Conservation (phyloP, 2,113 vertebrate species). For the Amphilophus citrinellus region DNA sequence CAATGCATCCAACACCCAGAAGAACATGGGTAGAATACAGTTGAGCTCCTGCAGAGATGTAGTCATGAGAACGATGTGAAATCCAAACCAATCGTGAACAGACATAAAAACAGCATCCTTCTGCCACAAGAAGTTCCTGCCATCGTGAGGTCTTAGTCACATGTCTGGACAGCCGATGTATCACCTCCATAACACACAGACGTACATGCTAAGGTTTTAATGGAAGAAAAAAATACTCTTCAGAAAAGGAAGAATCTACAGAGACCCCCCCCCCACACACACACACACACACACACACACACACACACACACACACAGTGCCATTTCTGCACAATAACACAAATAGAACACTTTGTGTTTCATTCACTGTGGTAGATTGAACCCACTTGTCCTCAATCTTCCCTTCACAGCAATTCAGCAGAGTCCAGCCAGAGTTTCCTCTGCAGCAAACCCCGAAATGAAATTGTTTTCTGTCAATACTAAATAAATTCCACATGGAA, state of each 20-base stretch:
- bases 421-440: slow-evolving; percentile 15
- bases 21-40: not conserved
- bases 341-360: slow-evolving; percentile 24
- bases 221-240: slow-evolving; percentile 11
- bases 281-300: too few species aligned
- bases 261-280: not conserved
- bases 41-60: not conserved
- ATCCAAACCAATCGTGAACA: not conserved
- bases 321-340: slow-evolving; percentile 28
- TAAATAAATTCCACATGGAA: slow-evolving; percentile 50
- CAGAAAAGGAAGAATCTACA: not conserved
- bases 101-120: not conserved
- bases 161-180: not conserved
- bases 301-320: not conserved
- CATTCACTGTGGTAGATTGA: slow-evolving; percentile 30
- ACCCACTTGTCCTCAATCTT: slow-evolving; percentile 41
- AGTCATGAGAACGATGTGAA: not conserved
- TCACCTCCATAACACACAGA: not conserved
- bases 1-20: not conserved
- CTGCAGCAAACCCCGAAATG: slow-evolving; percentile 26
- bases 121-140: not conserved
- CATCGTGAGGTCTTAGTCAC: slow-evolving; percentile 16
- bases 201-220: not conserved
- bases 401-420: slow-evolving; percentile 18
- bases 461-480: slow-evolving; percentile 57